Percentiles rank a stretch among this genome's conserved stretches.
These are phyloP conservation scores for Atopsyche davidsoni DNA, from an alignment of 1,140 invertebrate genomes.

Conservation along the genomic window DNA sequence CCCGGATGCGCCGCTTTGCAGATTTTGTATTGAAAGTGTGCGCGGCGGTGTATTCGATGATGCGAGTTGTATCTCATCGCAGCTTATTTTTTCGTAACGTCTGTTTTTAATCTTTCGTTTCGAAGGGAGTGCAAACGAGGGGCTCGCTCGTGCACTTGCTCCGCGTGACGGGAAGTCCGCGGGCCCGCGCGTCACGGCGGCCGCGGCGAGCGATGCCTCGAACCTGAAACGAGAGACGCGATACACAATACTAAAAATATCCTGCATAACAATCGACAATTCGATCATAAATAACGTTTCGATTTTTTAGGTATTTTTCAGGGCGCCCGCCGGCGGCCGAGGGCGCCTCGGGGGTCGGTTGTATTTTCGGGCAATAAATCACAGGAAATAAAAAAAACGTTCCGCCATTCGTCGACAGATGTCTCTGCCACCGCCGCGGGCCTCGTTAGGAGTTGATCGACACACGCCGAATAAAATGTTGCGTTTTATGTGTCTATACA, in stretches of 20 bases:
- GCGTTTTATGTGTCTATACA: too few species aligned
- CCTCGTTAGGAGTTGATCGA: too few species aligned
- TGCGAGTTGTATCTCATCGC: slow-evolving; percentile 12
- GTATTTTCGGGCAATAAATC: slow-evolving; percentile 15
- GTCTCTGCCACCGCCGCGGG: slow-evolving; percentile 11
- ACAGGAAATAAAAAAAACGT: slow-evolving; percentile 21
- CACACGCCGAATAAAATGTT: too few species aligned
- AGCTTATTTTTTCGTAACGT: slow-evolving; percentile 16
- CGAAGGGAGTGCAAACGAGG: slow-evolving; percentile 2
- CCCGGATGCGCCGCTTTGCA: too few species aligned
- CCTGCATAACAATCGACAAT: too few species aligned
- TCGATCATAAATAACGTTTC: too few species aligned
- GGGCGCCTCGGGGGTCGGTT: not conserved
- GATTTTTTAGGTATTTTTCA: too few species aligned
- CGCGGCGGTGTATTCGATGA: slow-evolving; percentile 21
- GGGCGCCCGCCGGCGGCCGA: too few species aligned
- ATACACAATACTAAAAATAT: too few species aligned
- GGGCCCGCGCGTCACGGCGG: slow-evolving; percentile 12
- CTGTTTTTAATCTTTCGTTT: slow-evolving; percentile 24
- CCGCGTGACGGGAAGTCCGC: not conserved
- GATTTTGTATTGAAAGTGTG: slow-evolving; percentile 25
- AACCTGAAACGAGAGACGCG: slow-evolving; percentile 21
- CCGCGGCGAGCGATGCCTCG: slow-evolving; percentile 15
- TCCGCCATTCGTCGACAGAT: slow-evolving; percentile 19
- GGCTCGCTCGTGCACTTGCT: not conserved